Percentiles rank a stretch among this genome's conserved stretches.
Evolutionary conservation across 1,140 invertebrate species (phyloP).

Genomic region (Himalopsyche phryganea): DNA sequence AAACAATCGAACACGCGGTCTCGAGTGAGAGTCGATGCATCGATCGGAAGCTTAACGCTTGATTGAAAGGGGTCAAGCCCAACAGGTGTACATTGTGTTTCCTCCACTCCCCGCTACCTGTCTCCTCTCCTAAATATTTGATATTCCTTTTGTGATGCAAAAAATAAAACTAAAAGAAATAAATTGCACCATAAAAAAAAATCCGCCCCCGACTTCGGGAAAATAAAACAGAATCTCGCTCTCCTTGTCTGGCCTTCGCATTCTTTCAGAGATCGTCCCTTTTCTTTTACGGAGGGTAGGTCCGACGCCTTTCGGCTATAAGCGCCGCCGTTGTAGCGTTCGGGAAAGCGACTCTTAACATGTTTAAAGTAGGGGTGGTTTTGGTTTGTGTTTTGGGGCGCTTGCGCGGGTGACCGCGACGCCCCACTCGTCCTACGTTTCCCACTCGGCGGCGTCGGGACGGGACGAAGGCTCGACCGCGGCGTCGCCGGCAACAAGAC

Average conservation of each 20-base stretch:
- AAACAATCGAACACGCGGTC: slow-evolving; percentile 1
- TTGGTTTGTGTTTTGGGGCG: slow-evolving; percentile 13
- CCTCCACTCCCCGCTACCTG: no score
- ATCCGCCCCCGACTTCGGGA: slow-evolving; percentile 31
- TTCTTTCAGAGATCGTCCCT: slow-evolving; percentile 25
- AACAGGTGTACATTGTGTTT: slow-evolving; percentile 33
- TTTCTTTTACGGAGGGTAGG: slow-evolving; percentile 17
- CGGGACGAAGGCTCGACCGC: slow-evolving; percentile 4
- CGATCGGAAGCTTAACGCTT: slow-evolving; percentile 30
- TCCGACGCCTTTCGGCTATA: neutral
- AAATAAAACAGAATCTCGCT: slow-evolving; percentile 27
- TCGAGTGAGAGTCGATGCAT: slow-evolving; percentile 21
- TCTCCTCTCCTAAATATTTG: slow-evolving; percentile 13
- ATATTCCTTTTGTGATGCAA: slow-evolving; percentile 30
- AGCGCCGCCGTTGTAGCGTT: neutral
- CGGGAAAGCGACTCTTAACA: neutral
- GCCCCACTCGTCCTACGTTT: slow-evolving; percentile 1
- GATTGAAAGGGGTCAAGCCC: slow-evolving; percentile 35
- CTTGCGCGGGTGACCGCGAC: slow-evolving; percentile 12
- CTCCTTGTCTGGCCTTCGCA: slow-evolving; percentile 16
- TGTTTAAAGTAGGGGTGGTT: neutral
- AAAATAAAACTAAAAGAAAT: slow-evolving; percentile 26
- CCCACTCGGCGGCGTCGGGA: neutral
- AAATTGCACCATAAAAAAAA: slow-evolving; percentile 22
- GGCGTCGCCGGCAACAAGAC: slow-evolving; percentile 23